Conservation (phyloP, 2,888 invertebrate genomes). For the Panorpa germanica region DNA sequence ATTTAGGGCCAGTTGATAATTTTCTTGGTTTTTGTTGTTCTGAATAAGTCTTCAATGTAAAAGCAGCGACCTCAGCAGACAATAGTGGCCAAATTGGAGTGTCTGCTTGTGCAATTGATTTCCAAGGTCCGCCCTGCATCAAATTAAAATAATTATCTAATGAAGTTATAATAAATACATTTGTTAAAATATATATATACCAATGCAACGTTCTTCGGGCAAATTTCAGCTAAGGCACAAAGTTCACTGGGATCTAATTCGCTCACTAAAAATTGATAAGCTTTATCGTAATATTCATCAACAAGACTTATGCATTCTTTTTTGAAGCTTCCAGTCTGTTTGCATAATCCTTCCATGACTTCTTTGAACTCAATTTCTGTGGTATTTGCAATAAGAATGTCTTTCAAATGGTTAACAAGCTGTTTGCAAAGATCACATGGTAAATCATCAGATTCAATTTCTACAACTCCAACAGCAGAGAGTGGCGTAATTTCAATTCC, state of each 20-base stretch:
- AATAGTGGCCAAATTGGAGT: slow-evolving; percentile 40
- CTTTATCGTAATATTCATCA: slow-evolving; percentile 54
- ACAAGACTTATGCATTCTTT: slow-evolving; percentile 57
- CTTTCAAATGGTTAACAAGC: slow-evolving; percentile 57
- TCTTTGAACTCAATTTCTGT: slow-evolving; percentile 65
- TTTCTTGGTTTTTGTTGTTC: slow-evolving; percentile 13
- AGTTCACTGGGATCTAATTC: slow-evolving; percentile 48
- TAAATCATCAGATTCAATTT: slow-evolving; percentile 36
- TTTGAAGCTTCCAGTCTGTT: slow-evolving; percentile 54
- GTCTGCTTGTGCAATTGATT: slow-evolving; percentile 14
- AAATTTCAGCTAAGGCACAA: slow-evolving; percentile 53
- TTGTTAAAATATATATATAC: slow-evolving; percentile 15
- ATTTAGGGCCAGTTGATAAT: slow-evolving; percentile 19
- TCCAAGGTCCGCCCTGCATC: slow-evolving; percentile 8
- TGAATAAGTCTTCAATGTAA: slow-evolving; percentile 22
- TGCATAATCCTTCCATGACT: slow-evolving; percentile 60
- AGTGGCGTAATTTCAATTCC: slow-evolving; percentile 33
- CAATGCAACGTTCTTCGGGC: slow-evolving; percentile 24
- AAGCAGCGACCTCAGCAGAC: slow-evolving; percentile 27
- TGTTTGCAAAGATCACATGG: slow-evolving; percentile 78
- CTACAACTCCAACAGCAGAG: slow-evolving; percentile 33
- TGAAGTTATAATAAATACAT: too few relatives aligned
- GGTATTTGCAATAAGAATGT: slow-evolving; percentile 66
- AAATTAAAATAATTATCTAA: too few relatives aligned
- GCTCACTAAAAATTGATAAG: slow-evolving; percentile 49